Evolutionary conservation across 2,113 vertebrate genomes (phyloP).

Genomic region (Scomber colias): DNA sequence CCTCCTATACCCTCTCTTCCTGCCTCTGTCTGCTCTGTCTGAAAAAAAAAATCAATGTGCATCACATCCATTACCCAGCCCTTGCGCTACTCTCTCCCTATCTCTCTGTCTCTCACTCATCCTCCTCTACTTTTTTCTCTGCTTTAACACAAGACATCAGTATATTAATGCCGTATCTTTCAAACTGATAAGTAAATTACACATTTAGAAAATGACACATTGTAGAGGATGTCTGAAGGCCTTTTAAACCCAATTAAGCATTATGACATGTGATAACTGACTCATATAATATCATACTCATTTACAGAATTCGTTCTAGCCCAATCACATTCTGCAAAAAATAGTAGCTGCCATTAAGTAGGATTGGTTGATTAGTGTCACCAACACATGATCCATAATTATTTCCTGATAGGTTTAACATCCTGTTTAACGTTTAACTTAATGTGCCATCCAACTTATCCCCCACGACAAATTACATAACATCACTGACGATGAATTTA

Average conservation of each 20-base stretch:
- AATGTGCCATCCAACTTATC: constrained; percentile 35
- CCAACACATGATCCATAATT: constrained; percentile 31
- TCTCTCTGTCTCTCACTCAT: constrained; percentile 25
- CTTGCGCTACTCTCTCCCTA: constrained; percentile 26
- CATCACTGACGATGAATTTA: constrained; percentile 61
- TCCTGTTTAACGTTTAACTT: constrained; percentile 52
- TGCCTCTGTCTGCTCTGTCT: constrained; percentile 41
- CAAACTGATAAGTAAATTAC: constrained; percentile 55
- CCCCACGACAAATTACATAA: constrained; percentile 54
- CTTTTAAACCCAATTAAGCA: constrained; percentile 62
- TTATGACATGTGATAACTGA: constrained; percentile 34
- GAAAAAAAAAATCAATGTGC: constrained; percentile 70
- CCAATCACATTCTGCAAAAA: background rate
- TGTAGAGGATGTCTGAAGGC: constrained; percentile 35
- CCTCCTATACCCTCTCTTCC: constrained; percentile 45
- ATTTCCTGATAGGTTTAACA: constrained; percentile 43
- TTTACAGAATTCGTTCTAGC: background rate
- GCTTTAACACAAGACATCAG: constrained; percentile 40
- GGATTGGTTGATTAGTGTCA: constrained; percentile 23
- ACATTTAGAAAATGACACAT: constrained; percentile 47
- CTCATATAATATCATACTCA: constrained; percentile 11
- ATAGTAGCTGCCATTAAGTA: constrained; percentile 5
- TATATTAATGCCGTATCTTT: constrained; percentile 49
- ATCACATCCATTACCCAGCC: constrained; percentile 73
- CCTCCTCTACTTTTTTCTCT: constrained; percentile 34